These are phyloP conservation scores for Xenotilapia caudafasciata DNA, from an alignment of 2,113 vertebrate species.

Conservation along the genomic window DNA sequence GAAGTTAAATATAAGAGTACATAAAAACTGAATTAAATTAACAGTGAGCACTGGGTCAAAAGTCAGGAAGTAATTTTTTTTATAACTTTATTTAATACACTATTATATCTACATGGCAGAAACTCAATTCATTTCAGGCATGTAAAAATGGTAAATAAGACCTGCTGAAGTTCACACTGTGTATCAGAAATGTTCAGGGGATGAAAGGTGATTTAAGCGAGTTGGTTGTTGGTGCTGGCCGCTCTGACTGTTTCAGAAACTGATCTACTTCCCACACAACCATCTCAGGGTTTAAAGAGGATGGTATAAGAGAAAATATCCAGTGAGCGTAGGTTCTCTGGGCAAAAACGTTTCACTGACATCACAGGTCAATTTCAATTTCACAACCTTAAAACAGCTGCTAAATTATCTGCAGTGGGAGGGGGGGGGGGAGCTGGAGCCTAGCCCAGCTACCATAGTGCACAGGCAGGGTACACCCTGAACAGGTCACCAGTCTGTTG, in stretches of 20 bases:
- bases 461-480: neutral
- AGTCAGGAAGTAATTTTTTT: neutral
- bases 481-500: neutral
- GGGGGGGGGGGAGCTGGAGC: accelerated
- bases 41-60: neutral
- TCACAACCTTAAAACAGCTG: neutral
- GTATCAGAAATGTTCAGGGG: neutral
- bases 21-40: neutral
- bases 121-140: neutral
- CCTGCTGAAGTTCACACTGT: neutral
- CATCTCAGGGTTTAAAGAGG: neutral
- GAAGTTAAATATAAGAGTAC: neutral
- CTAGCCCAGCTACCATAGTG: neutral
- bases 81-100: neutral
- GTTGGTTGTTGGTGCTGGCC: neutral
- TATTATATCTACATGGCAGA: neutral
- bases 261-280: neutral
- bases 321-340: neutral
- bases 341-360: neutral
- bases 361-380: neutral
- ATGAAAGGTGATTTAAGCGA: neutral
- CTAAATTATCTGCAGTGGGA: neutral
- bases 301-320: neutral
- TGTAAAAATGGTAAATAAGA: neutral
- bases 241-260: neutral